A percentile compares a stretch with the other conserved stretches of the same genome.
Conservation (phyloP, 2,888 invertebrate genomes). For the Tipula vernalis region DNA sequence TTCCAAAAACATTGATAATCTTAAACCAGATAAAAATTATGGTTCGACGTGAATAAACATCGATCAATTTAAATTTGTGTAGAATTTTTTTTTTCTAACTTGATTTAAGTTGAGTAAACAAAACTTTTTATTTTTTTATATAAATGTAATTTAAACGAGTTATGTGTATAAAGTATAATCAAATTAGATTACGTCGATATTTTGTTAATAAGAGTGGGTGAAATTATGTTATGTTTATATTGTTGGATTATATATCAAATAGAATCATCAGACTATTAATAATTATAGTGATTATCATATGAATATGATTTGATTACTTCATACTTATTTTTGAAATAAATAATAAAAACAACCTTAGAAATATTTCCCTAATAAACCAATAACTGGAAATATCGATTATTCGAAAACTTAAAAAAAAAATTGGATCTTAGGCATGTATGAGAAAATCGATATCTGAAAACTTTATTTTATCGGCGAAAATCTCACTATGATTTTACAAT, state of each 20-base stretch:
- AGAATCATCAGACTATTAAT: not conserved
- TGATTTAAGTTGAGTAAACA: not conserved
- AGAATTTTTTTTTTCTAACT: not conserved
- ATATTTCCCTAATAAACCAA: not conserved
- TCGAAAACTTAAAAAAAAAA: too few species aligned
- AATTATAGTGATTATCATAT: too few species aligned
- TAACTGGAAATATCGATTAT: too few species aligned
- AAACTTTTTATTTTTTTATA: not conserved
- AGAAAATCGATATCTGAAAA: too few species aligned
- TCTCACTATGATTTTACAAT: too few species aligned
- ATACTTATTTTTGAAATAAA: too few species aligned
- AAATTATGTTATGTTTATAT: not conserved
- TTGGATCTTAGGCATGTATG: too few species aligned
- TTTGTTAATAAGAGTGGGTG: not conserved
- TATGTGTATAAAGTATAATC: not conserved
- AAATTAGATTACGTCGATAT: not conserved
- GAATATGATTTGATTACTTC: too few species aligned
- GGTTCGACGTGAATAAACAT: not conserved
- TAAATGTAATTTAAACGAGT: not conserved
- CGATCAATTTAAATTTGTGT: not conserved
- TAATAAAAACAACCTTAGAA: not conserved
- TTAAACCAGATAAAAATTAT: not conserved
- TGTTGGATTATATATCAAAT: not conserved
- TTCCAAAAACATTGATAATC: not conserved
- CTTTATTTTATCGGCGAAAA: too few species aligned